Base-by-base conservation (phyloP, 2,113 vertebrate species). In the Phylloscopus trochiloides region DNA sequence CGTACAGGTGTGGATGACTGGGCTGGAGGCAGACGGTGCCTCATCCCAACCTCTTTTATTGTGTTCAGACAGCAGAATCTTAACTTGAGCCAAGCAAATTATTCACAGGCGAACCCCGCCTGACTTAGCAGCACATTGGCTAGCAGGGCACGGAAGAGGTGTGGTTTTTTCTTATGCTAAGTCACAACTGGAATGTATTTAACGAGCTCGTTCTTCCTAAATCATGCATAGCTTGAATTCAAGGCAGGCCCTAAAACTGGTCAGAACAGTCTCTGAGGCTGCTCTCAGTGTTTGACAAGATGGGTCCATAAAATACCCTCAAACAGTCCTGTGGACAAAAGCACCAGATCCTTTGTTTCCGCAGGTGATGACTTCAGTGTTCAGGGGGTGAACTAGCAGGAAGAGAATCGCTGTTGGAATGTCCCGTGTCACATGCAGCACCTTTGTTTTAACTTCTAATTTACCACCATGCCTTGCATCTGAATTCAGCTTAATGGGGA, bases 181-280 rank as follows among this genome's bases (percentile, higher is more conserved):
- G 47, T 94, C 88, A 80, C 51, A 76, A 32, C 40, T 67, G 80
- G 83, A 86, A 92, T 77, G 86, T 55, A 24, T 78, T 94, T 94
- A 94, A 94, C 72, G 65, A 85, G 79, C 88, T 80, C 63, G 25
- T 90, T 86, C 74, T 92, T 76, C 92, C 75, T 48, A 92, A 76
- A 42, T 75, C 90, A 87, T 50, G 78, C 83, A 83, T 72, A 92
- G 54, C 48, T 93, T 29, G 34, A 79, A 83, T 57, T 90, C 78
- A 92, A 75, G 78, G 62, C 74, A 72, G 74, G 58, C 67, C 71
- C 54, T 96, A 31, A 57, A 86, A 83, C 72, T 83, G 72, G 88
- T 83, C 75, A 66, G 74, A 92, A 90, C 47, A 78, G 80, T 59
- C 45, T 71, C 59, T 34, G 50, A 34, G 73, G 88, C 79, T 72